phyloP scores from a whole-genome alignment of 2,888 invertebrate genomes.

The Diaprepes abbreviatus region DNA sequence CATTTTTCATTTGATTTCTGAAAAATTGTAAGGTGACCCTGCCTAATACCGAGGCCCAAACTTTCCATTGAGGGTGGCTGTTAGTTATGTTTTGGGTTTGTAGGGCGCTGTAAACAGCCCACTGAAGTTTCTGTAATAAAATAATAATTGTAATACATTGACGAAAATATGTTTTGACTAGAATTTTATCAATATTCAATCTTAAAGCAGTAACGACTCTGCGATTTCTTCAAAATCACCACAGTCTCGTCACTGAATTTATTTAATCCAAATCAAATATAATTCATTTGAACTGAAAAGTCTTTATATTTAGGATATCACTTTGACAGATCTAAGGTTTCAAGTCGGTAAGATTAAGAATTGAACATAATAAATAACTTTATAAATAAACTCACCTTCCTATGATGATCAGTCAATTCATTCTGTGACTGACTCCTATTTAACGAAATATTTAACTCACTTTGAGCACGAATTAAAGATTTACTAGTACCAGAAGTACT shows the following conservation, averaged over 20 bases:
- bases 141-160: too few species aligned
- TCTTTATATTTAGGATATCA: too few species aligned
- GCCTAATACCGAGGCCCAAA: conserved; percentile 78
- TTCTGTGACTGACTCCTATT: conserved; percentile 54
- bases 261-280: too few species aligned
- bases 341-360: too few species aligned
- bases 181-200: too few species aligned
- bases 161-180: too few species aligned
- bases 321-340: too few species aligned
- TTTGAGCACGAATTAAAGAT: conserved; percentile 50
- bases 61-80: conserved; percentile 79
- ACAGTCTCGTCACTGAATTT: too few species aligned
- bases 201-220: too few species aligned
- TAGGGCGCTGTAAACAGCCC: conserved; percentile 85
- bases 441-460: conserved; percentile 51
- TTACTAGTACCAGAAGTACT: conserved; percentile 50
- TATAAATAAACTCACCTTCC: conserved; percentile 70
- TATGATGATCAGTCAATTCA: conserved; percentile 75
- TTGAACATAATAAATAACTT: too few species aligned
- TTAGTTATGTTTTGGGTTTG: conserved; percentile 79
- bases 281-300: too few species aligned
- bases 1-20: conserved; percentile 64
- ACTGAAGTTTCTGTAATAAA: conserved; percentile 78
- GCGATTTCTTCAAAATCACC: too few species aligned
- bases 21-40: conserved; percentile 77